Evolutionary conservation across 1,140 invertebrate genomes (phyloP).

Genomic region (Homarus americanus): DNA sequence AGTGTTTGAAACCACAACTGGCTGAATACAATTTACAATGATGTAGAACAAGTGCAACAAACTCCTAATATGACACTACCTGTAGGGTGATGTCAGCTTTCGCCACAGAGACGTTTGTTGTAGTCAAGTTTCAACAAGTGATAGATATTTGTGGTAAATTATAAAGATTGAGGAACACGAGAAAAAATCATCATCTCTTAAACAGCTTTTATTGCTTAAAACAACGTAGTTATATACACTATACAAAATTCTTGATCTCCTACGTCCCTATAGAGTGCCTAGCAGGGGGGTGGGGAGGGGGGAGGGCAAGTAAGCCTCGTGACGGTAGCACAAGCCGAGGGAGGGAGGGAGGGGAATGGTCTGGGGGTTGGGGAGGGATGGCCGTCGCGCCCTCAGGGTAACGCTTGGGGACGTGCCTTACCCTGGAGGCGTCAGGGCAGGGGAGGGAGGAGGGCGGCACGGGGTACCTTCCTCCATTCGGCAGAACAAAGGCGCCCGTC

Average conservation of each 20-base stretch:
- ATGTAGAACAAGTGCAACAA: background rate
- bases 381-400: slow-evolving; percentile 34
- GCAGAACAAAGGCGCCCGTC: background rate
- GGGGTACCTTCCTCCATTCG: slow-evolving; percentile 3
- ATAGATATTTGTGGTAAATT: background rate
- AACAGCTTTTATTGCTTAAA: slow-evolving; percentile 74
- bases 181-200: slow-evolving; percentile 43
- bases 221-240: slow-evolving; percentile 71
- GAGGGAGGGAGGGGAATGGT: background rate
- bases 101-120: too few species aligned
- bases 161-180: background rate
- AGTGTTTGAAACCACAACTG: too few species aligned
- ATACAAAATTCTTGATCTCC: slow-evolving; percentile 71
- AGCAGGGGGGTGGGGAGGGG: slow-evolving; percentile 37
- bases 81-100: too few species aligned
- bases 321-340: slow-evolving; percentile 58
- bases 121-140: background rate
- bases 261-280: slow-evolving; percentile 63
- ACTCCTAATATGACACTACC: too few species aligned
- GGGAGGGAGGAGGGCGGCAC: background rate
- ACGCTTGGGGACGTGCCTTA: slow-evolving; percentile 60
- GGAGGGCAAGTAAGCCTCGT: slow-evolving; percentile 59
- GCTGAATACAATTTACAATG: too few species aligned
- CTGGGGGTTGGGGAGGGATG: too few species aligned
- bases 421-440: slow-evolving; percentile 24